These are phyloP conservation scores for Coccyzus lansbergi DNA, from an alignment of 2,797 vertebrate species.

Conservation along the genomic window DNA sequence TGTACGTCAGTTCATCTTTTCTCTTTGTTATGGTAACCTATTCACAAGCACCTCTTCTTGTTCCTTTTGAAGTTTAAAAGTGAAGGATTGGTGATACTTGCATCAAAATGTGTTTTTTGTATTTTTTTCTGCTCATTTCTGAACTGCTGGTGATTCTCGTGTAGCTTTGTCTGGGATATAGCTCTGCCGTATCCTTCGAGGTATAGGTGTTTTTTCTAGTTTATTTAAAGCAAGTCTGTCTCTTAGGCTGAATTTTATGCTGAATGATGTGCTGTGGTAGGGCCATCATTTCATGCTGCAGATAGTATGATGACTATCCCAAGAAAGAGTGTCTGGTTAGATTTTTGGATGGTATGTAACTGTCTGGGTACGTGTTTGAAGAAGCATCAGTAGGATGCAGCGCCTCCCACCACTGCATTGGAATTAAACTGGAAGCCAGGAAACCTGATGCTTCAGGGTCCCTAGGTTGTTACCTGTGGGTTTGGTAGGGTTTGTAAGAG, in stretches of 20 bases:
- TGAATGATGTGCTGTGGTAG: background rate
- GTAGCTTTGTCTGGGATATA: background rate
- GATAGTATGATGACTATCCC: background rate
- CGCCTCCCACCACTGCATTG: background rate
- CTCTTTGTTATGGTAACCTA: background rate
- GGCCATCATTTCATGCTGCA: background rate
- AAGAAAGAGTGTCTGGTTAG: background rate
- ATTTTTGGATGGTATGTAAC: background rate
- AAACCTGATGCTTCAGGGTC: background rate
- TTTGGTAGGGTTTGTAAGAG: background rate
- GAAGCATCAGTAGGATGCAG: background rate
- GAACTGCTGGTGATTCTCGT: background rate
- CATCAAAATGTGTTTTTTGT: background rate
- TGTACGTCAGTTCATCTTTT: background rate
- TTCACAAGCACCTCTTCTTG: background rate
- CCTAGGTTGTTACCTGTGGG: background rate
- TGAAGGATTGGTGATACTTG: background rate
- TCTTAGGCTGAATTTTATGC: background rate
- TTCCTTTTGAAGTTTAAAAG: background rate
- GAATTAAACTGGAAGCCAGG: background rate
- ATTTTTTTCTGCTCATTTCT: background rate
- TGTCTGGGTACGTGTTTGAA: background rate
- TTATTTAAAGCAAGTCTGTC: background rate
- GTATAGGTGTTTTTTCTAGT: background rate
- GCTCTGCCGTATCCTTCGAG: background rate